These are phyloP conservation scores for Oplegnathus fasciatus DNA, from an alignment of 2,113 vertebrate species.

Conservation along the genomic window DNA sequence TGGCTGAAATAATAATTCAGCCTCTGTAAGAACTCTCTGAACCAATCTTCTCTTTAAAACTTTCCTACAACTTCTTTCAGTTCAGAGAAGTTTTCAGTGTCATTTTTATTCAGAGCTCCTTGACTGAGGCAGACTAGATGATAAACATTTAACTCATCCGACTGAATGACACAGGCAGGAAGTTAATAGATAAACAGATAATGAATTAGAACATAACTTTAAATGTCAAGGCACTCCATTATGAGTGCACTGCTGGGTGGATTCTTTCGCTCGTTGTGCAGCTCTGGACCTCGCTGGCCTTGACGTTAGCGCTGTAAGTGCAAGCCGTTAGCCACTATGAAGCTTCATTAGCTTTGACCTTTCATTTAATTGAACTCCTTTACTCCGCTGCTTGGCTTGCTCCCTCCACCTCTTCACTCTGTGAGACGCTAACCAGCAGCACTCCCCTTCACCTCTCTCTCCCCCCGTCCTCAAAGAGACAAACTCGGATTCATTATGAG, in stretches of 20 bases:
- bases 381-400: slow-evolving; percentile 25
- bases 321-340: slow-evolving; percentile 64
- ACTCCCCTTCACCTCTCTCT: not conserved
- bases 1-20: too few species aligned
- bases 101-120: not conserved
- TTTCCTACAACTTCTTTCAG: not conserved
- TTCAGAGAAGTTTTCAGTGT: too few species aligned
- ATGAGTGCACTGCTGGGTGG: slow-evolving; percentile 22
- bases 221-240: slow-evolving; percentile 71
- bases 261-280: not conserved
- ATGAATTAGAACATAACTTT: slow-evolving; percentile 58
- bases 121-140: not conserved
- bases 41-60: not conserved
- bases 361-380: slow-evolving; percentile 74
- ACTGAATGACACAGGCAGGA: slow-evolving; percentile 31
- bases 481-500: slow-evolving; percentile 23
- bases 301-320: slow-evolving; percentile 41
- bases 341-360: slow-evolving; percentile 82
- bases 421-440: slow-evolving; percentile 23
- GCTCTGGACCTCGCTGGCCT: slow-evolving; percentile 42
- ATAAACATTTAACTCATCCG: slow-evolving; percentile 13
- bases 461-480: not conserved
- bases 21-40: not conserved
- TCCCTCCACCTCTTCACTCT: slow-evolving; percentile 25
- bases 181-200: slow-evolving; percentile 63